Conservation (phyloP, 1,140 invertebrate species). For the Aleiodes sp. region DNA sequence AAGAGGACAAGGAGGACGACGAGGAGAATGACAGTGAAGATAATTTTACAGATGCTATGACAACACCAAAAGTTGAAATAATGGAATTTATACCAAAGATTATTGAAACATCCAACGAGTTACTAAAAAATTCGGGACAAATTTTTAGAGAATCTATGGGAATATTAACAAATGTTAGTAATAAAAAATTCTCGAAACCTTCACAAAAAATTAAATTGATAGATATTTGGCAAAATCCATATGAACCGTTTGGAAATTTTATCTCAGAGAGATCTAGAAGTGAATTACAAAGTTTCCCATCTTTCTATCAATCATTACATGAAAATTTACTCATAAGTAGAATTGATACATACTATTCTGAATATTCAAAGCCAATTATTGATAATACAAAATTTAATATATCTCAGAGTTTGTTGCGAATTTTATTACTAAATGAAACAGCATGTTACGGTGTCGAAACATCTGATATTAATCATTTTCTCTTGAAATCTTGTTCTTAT, state of each 20-base stretch:
- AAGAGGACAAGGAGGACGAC: conserved; percentile 41
- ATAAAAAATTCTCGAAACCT: conserved; percentile 59
- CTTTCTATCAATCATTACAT: conserved; percentile 60
- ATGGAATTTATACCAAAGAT: conserved; percentile 63
- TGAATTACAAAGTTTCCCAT: conserved; percentile 59
- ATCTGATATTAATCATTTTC: conserved; percentile 57
- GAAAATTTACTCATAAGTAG: conserved; percentile 48
- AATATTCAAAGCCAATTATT: conserved; percentile 53
- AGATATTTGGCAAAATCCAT: conserved; percentile 37
- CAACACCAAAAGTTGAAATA: conserved; percentile 51
- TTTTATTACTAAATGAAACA: conserved; percentile 59
- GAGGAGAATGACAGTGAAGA: conserved; percentile 47
- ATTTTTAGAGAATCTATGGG: background rate
- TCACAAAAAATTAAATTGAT: conserved; percentile 53
- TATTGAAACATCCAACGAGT: conserved; percentile 51
- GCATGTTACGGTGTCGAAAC: conserved; percentile 55
- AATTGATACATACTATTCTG: conserved; percentile 56
- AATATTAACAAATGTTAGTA: background rate
- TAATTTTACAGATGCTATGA: conserved; percentile 54
- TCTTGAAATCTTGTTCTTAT: conserved; percentile 55
- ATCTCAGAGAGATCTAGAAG: conserved; percentile 24
- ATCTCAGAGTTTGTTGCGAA: conserved; percentile 59
- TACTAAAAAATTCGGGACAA: background rate
- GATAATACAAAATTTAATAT: conserved; percentile 57
- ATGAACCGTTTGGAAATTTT: conserved; percentile 40